Conservation (phyloP, 2,888 invertebrate genomes). For the Ormyrus labotus region DNA sequence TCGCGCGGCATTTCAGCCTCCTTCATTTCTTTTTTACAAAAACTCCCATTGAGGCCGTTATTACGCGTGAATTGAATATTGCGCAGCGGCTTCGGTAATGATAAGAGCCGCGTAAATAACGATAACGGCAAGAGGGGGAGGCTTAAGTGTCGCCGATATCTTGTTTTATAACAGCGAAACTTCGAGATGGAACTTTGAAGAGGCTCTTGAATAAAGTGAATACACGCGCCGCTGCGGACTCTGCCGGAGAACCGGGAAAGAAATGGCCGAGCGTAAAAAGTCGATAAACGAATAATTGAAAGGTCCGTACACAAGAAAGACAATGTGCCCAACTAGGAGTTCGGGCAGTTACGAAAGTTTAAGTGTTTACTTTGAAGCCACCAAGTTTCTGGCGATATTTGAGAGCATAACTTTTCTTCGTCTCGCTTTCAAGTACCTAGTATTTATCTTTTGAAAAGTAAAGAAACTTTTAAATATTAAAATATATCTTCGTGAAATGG, state of each 20-base stretch:
- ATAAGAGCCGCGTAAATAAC: slow-evolving; percentile 19
- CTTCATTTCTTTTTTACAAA: not conserved
- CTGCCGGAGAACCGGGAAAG: not conserved
- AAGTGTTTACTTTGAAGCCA: slow-evolving; percentile 18
- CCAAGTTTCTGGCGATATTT: not conserved
- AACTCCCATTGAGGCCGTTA: not conserved
- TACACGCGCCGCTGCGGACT: not conserved
- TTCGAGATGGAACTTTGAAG: slow-evolving; percentile 16
- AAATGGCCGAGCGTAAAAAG: slow-evolving; percentile 5
- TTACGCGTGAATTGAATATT: slow-evolving; percentile 13
- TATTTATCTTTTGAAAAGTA: too few relatives aligned
- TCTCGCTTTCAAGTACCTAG: too few relatives aligned
- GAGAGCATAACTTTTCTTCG: too few relatives aligned
- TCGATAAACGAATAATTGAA: slow-evolving; percentile 40
- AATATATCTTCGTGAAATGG: too few relatives aligned
- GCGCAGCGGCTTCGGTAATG: not conserved
- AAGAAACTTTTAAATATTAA: too few relatives aligned
- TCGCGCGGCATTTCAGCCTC: not conserved
- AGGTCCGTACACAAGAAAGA: not conserved
- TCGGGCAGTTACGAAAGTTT: slow-evolving; percentile 3
- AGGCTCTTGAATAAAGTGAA: slow-evolving; percentile 22
- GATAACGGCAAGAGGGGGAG: not conserved
- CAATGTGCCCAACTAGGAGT: slow-evolving; percentile 14
- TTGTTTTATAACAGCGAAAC: slow-evolving; percentile 16
- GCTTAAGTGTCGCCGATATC: not conserved